Conservation (phyloP, 2,888 invertebrate genomes). For the Agrochola macilenta region DNA sequence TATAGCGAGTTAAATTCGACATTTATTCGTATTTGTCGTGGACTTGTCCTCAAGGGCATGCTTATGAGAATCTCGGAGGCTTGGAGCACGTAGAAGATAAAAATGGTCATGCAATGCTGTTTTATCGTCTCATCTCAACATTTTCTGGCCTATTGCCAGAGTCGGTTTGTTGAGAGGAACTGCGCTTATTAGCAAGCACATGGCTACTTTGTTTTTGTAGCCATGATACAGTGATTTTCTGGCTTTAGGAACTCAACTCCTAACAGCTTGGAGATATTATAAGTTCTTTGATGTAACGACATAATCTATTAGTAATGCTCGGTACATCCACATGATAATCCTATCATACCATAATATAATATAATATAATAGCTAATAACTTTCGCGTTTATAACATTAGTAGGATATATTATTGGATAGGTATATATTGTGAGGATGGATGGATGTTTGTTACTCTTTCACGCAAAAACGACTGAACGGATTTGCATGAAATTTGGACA, state of each 20-base stretch:
- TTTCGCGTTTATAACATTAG: too few species aligned
- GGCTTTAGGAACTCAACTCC: constrained; percentile 7
- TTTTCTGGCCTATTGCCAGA: constrained; percentile 39
- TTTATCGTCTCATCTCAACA: constrained; percentile 37
- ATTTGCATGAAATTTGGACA: too few species aligned
- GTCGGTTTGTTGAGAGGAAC: constrained; percentile 37
- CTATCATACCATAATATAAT: too few species aligned
- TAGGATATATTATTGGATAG: too few species aligned
- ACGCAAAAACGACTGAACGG: too few species aligned
- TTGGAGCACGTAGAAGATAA: constrained; percentile 35
- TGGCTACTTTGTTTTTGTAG: constrained; percentile 13
- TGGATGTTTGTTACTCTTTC: too few species aligned
- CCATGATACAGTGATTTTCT: constrained; percentile 7
- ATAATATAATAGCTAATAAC: too few species aligned
- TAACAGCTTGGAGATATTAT: constrained; percentile 7
- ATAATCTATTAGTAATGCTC: constrained; percentile 5
- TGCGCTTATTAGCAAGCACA: constrained; percentile 34
- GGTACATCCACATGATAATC: background rate
- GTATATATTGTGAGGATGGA: too few species aligned
- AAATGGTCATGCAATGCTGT: constrained; percentile 47
- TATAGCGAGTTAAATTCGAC: constrained; percentile 52
- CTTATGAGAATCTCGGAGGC: constrained; percentile 27
- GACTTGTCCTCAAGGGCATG: constrained; percentile 55
- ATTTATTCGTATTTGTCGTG: constrained; percentile 50
- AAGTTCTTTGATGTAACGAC: constrained; percentile 11